Percentiles rank a stretch among this genome's conserved stretches.
These are phyloP conservation scores for Pinna nobilis DNA, from an alignment of 1,140 invertebrate genomes.

Conservation along the genomic window DNA sequence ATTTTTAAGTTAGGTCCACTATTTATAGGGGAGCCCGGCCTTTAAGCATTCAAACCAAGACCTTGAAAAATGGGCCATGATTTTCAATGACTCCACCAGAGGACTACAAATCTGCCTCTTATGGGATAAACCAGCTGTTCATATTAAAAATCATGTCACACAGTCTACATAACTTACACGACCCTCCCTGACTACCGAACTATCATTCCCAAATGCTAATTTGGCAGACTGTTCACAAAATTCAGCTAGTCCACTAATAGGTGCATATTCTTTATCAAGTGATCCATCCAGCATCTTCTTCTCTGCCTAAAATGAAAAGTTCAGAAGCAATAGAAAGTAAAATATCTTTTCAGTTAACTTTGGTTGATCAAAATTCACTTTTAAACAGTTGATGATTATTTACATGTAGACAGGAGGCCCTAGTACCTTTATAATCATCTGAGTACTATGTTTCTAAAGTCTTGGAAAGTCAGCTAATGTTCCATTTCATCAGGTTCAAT, in stretches of 20 bases:
- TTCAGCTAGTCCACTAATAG: conserved; percentile 87
- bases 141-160: not conserved
- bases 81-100: not conserved
- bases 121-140: not conserved
- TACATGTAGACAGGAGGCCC: too few relatives aligned
- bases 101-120: too few relatives aligned
- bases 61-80: not conserved
- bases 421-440: too few relatives aligned
- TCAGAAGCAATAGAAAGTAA: conserved; percentile 42
- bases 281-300: conserved; percentile 81
- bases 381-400: too few relatives aligned
- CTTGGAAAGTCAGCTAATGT: too few relatives aligned
- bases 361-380: too few relatives aligned
- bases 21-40: too few relatives aligned
- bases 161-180: conserved; percentile 78
- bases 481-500: too few relatives aligned
- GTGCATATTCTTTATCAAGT: conserved; percentile 97
- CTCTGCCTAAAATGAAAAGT: conserved; percentile 82
- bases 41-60: not conserved
- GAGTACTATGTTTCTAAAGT: too few relatives aligned
- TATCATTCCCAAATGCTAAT: conserved; percentile 92
- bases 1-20: too few relatives aligned
- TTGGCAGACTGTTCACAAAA: conserved; percentile 82
- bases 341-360: not conserved
- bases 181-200: conserved; percentile 83